Evolutionary conservation across 2,888 invertebrate genomes (phyloP).

Genomic region (Stenodema calcarata): DNA sequence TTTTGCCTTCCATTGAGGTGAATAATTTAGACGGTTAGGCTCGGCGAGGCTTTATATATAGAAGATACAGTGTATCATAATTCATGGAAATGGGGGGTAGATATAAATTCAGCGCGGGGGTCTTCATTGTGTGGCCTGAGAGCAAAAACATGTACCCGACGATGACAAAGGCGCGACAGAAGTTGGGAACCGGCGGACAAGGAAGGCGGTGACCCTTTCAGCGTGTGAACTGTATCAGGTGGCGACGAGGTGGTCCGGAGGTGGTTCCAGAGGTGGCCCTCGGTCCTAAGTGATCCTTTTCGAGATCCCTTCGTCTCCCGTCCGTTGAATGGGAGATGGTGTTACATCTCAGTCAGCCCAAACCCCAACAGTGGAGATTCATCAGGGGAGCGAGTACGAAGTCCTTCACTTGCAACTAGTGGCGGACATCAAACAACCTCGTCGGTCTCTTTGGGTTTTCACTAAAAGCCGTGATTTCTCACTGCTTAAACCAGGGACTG

Average conservation of each 20-base stretch:
- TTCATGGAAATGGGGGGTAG: no score
- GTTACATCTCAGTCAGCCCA: not conserved
- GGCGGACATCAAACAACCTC: not conserved
- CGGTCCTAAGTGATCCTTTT: not conserved
- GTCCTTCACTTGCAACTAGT: not conserved
- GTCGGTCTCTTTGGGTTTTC: no score
- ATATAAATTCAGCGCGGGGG: not conserved
- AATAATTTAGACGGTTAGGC: no score
- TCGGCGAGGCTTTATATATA: no score
- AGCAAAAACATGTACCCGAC: not conserved
- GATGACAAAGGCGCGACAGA: not conserved
- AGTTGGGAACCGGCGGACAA: not conserved
- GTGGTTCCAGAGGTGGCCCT: not conserved
- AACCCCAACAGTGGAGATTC: not conserved
- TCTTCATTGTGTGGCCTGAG: not conserved
- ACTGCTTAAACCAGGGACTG: no score
- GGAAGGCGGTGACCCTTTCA: not conserved
- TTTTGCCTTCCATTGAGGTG: no score
- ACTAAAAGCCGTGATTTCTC: no score
- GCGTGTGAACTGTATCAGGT: not conserved
- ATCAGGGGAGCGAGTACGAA: not conserved
- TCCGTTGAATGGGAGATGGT: not conserved
- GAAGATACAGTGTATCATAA: no score
- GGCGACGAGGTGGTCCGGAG: not conserved
- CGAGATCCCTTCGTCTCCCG: not conserved